Percentiles rank a stretch among this genome's conserved stretches.
phyloP scores from a whole-genome alignment of 2,797 vertebrate genomes.

The Malacoctenus gilli region DNA sequence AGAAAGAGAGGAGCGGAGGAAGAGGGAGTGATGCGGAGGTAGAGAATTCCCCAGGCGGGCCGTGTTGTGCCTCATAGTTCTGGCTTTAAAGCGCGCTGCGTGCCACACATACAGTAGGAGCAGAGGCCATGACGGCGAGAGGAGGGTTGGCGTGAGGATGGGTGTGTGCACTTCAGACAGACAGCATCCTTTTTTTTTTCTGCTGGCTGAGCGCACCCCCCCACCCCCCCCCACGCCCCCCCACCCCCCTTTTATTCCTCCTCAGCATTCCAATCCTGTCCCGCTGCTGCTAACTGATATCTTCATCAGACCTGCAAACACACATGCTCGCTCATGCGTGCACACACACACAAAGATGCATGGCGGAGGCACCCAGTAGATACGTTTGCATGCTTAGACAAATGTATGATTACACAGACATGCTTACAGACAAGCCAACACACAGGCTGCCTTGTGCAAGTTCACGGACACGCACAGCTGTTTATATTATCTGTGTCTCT shows the following conservation, averaged over 20 bases:
- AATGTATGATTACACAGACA: constrained; percentile 9
- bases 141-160: constrained; percentile 12
- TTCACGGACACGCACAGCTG: constrained; percentile 18
- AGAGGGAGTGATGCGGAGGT: constrained; percentile 54
- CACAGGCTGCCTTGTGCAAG: constrained; percentile 8
- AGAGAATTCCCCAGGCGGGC: constrained; percentile 72
- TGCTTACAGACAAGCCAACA: constrained; percentile 12
- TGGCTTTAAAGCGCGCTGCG: constrained; percentile 72
- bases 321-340: neutral
- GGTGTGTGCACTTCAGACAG: constrained; percentile 39
- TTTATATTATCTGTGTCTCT: constrained; percentile 10
- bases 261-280: constrained; percentile 67
- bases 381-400: neutral
- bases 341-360: constrained; percentile 9
- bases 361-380: constrained; percentile 17
- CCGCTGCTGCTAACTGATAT: constrained; percentile 71
- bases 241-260: constrained; percentile 30
- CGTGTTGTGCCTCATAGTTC: constrained; percentile 60
- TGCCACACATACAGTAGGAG: constrained; percentile 68
- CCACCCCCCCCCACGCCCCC: no score
- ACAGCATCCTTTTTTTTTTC: constrained; percentile 51
- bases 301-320: constrained; percentile 71
- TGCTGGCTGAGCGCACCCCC: constrained; percentile 49
- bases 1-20: constrained; percentile 50
- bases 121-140: constrained; percentile 54